These are phyloP conservation scores for Glyptemys insculpta DNA, from an alignment of 2,797 vertebrate genomes.

Conservation along the genomic window DNA sequence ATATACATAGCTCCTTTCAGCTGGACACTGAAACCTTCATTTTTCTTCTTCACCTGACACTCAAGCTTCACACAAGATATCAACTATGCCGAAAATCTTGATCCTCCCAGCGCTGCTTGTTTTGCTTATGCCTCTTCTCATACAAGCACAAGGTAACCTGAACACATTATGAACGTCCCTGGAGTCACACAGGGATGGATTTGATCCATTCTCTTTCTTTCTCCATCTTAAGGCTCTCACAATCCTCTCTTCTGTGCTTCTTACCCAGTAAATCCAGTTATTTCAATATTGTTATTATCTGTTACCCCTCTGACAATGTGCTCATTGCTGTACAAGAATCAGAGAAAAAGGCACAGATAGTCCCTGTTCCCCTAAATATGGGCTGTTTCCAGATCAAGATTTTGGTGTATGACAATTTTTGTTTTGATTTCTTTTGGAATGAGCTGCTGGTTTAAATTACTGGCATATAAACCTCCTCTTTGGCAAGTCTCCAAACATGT, in stretches of 20 bases:
- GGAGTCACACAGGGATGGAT: not conserved
- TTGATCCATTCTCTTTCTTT: not conserved
- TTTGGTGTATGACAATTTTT: not conserved
- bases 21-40: not conserved
- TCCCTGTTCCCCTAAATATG: not conserved
- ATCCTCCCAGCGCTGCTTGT: not conserved
- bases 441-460: not conserved
- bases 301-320: not conserved
- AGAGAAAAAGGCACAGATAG: not conserved
- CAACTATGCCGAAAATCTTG: not conserved
- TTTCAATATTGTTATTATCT: not conserved
- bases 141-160: not conserved
- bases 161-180: not conserved
- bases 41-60: not conserved
- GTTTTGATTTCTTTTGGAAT: not conserved
- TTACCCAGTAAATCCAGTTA: not conserved
- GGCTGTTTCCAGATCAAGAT: not conserved
- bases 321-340: not conserved
- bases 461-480: not conserved
- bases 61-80: not conserved
- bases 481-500: not conserved
- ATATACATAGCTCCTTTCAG: not conserved
- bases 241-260: not conserved
- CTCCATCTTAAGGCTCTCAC: not conserved
- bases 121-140: not conserved